Evolutionary conservation across 2,888 invertebrate species (phyloP).

Genomic region (Eupithecia abbreviata): DNA sequence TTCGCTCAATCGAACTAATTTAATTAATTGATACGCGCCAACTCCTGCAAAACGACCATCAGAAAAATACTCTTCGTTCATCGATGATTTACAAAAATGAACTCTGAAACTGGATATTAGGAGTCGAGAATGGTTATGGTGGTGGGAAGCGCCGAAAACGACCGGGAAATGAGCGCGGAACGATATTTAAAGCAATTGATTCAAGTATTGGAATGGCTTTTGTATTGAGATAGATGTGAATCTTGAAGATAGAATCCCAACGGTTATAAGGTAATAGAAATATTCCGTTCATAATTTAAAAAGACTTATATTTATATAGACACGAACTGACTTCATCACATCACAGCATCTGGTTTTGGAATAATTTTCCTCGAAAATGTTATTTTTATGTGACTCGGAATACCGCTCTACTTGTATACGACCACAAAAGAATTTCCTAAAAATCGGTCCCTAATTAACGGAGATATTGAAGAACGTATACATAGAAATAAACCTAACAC

Average conservation of each 20-base stretch:
- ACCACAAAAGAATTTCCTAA: no score
- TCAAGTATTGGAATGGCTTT: constrained; percentile 57
- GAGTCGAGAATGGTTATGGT: constrained; percentile 37
- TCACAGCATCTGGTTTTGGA: no score
- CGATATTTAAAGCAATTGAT: constrained; percentile 57
- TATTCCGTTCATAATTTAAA: no score
- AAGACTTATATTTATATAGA: no score
- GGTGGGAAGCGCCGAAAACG: constrained; percentile 33
- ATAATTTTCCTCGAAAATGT: no score
- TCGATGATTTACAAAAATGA: constrained; percentile 31
- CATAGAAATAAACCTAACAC: no score
- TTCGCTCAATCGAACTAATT: constrained; percentile 65
- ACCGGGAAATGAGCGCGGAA: constrained; percentile 45
- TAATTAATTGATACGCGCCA: constrained; percentile 67
- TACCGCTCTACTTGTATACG: no score
- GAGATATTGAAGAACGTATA: no score
- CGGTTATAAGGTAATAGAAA: constrained; percentile 36
- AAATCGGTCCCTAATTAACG: no score
- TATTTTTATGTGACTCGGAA: no score
- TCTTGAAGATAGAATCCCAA: constrained; percentile 45
- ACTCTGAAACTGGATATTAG: constrained; percentile 34
- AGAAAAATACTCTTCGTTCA: constrained; percentile 40
- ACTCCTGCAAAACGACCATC: constrained; percentile 50
- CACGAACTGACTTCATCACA: no score
- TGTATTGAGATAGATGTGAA: constrained; percentile 56